Evolutionary conservation across 2,113 vertebrate species (phyloP).

Genomic region (Thomomys bottae): DNA sequence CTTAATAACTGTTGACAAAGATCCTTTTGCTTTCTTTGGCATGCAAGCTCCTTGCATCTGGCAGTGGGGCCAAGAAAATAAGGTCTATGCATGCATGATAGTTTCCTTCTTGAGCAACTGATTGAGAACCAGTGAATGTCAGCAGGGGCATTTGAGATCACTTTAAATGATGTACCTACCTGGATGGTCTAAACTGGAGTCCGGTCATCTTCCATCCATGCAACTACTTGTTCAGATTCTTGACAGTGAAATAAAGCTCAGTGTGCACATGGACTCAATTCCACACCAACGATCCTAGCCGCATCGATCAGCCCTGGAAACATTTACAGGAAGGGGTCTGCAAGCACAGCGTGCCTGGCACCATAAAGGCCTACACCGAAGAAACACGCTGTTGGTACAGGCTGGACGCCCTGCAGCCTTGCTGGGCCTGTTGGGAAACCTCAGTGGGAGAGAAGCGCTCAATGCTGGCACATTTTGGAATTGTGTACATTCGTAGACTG

Average conservation of each 20-base stretch:
- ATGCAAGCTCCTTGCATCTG: conserved; percentile 95
- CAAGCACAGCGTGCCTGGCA: conserved; percentile 88
- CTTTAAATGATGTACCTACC: conserved; percentile 98
- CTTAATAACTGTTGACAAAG: conserved; percentile 94
- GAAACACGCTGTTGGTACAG: conserved; percentile 95
- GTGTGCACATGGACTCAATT: conserved; percentile 96
- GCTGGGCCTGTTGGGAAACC: conserved; percentile 87
- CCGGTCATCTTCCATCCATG: conserved; percentile 98
- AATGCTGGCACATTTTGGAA: conserved; percentile 86
- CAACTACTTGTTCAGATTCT: conserved; percentile 99
- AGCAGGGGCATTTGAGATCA: conserved; percentile 97
- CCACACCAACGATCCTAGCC: conserved; percentile 94
- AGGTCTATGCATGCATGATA: conserved; percentile 94
- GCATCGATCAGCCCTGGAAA: conserved; percentile 86
- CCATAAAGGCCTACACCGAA: conserved; percentile 98
- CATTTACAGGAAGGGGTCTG: conserved; percentile 89
- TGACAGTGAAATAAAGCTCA: conserved; percentile 99
- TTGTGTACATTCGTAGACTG: conserved; percentile 88
- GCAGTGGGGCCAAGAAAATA: conserved; percentile 97
- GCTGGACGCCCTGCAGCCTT: conserved; percentile 90
- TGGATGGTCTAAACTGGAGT: conserved; percentile 98
- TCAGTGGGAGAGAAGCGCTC: conserved; percentile 86
- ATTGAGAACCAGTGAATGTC: conserved; percentile 98
- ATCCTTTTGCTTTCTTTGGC: conserved; percentile 94
- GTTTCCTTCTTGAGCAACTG: conserved; percentile 97